A percentile compares a stretch with the other conserved stretches of the same genome.
Conservation (phyloP, 2,113 vertebrate species). For the Charadrius vociferus region DNA sequence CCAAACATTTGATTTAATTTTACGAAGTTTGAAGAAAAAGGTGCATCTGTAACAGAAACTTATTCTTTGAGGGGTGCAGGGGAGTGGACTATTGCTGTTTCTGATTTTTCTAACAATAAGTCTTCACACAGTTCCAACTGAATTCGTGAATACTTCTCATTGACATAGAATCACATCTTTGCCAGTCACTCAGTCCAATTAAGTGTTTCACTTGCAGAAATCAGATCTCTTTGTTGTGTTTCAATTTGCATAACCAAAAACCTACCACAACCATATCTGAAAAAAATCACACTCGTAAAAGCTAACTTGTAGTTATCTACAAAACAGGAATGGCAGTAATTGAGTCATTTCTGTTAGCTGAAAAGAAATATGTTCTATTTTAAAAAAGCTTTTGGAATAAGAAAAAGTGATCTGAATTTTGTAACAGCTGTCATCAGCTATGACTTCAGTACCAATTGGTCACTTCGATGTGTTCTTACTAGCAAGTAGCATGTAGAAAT, state of each 20-base stretch:
- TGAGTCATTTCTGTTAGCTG: not conserved
- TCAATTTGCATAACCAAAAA: not conserved
- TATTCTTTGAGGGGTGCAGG: not conserved
- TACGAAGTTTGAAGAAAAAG: not conserved
- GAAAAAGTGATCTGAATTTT: not conserved
- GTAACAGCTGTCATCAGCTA: not conserved
- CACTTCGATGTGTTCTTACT: not conserved
- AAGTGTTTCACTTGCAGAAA: not conserved
- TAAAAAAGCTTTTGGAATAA: not conserved
- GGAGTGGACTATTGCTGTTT: not conserved
- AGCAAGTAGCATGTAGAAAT: not conserved
- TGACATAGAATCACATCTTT: not conserved
- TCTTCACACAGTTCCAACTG: not conserved
- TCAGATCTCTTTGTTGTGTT: not conserved
- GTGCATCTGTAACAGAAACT: not conserved
- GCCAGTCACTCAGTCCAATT: not conserved
- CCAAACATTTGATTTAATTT: not conserved
- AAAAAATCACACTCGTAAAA: not conserved
- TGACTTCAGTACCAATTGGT: not conserved
- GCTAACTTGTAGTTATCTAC: not conserved
- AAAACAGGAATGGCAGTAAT: not conserved
- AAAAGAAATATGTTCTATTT: not conserved
- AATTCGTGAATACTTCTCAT: not conserved
- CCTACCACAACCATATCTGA: not conserved
- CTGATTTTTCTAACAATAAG: not conserved